These are phyloP conservation scores for Calephelis virginiensis DNA, from an alignment of 1,140 invertebrate genomes.

Conservation along the genomic window DNA sequence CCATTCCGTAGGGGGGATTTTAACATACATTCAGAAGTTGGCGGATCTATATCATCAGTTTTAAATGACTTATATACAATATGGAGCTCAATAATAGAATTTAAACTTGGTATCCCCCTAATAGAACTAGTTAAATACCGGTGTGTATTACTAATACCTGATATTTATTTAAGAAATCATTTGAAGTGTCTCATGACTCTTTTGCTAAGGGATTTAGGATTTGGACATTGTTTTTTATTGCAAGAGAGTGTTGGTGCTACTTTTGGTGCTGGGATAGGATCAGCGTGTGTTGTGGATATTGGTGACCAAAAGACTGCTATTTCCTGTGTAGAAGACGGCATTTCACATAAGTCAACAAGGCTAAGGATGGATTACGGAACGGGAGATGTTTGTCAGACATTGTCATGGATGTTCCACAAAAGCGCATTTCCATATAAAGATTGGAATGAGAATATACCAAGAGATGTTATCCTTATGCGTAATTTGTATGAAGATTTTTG, in stretches of 20 bases:
- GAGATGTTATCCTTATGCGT: slow-evolving; percentile 87
- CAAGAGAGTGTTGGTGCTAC: slow-evolving; percentile 94
- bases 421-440: slow-evolving; percentile 93
- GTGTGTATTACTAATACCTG: slow-evolving; percentile 93
- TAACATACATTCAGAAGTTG: slow-evolving; percentile 89
- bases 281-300: slow-evolving; percentile 96
- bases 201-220: slow-evolving; percentile 90
- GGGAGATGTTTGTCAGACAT: slow-evolving; percentile 91
- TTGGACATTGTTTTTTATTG: slow-evolving; percentile 93
- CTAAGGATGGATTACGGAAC: slow-evolving; percentile 92
- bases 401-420: slow-evolving; percentile 92
- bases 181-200: slow-evolving; percentile 91
- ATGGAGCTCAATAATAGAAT: slow-evolving; percentile 89
- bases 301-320: slow-evolving; percentile 97
- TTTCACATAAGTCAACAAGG: slow-evolving; percentile 93
- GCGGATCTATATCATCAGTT: slow-evolving; percentile 90
- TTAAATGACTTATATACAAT: slow-evolving; percentile 92
- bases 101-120: slow-evolving; percentile 86
- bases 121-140: slow-evolving; percentile 90
- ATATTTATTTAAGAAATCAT: slow-evolving; percentile 93
- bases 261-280: slow-evolving; percentile 94
- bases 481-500: slow-evolving; percentile 94
- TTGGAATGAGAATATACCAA: slow-evolving; percentile 84
- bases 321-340: slow-evolving; percentile 97
- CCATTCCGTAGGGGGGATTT: slow-evolving; percentile 92